Evolutionary conservation across 1,140 invertebrate species (phyloP), one percentile per base, ranked within the genome.

Genomic region (Melanaphis sacchari): DNA sequence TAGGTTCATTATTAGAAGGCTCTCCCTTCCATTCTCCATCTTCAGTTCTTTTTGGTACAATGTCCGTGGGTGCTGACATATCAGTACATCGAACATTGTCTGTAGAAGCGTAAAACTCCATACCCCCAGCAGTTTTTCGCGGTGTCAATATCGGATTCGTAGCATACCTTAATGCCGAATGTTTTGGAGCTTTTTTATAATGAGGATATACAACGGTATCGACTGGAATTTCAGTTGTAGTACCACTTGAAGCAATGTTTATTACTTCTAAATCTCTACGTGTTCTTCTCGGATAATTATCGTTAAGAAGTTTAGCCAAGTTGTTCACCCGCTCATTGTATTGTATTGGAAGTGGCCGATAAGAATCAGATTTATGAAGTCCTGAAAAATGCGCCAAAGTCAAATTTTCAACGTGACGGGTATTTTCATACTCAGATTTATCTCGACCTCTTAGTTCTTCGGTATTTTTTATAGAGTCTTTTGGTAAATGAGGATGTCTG

Each of bases 31-130:
- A 94, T 93, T 94, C 94, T 1, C 94, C 94, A 38, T 94, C 94
- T 41, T 95, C 94, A 40, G 95, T 95, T 82, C 95, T 94, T 40
- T 95, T 93, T 8, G 96, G 95, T 11, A 95, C 82, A 8, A 96
- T 95, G 26, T 95, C 87, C 59, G 94, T 94, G 18, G 96, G 94
- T 93, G 94, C 93, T 0, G 94, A 94, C 0, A 96, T 94, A 24
- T 96, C 95, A 21, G 95, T 95, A 94, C 96, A 96, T 22, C 95
- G 94, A 9, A 95, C 94, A 49, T 94, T 93, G 85, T 95, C 95
- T n/a, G 95, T 95, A 94, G 96, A 96, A 93, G 96, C 96, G 94
- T 97, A 97, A 95, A 97, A 97, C 95, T 96, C 95, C 96, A 96
- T 95, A 85, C 95, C 95, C 43, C 95, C 95, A 24, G 95, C 94